These are phyloP conservation scores for Arion vulgaris DNA, from an alignment of 1,140 invertebrate species.

Conservation along the genomic window DNA sequence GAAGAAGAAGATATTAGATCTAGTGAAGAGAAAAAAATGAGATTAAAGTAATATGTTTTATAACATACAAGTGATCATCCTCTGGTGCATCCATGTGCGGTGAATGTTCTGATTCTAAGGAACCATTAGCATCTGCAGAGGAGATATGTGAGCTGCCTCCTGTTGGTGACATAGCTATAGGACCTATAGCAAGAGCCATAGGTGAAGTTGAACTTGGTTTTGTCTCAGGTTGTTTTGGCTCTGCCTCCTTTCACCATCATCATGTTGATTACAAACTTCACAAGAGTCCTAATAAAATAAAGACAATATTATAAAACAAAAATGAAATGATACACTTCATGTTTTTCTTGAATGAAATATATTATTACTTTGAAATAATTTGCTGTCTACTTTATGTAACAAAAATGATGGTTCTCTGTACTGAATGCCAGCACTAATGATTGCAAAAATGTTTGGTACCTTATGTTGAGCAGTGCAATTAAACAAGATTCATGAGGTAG, in stretches of 20 bases:
- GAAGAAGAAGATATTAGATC: too few species aligned
- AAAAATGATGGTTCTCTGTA: too few species aligned
- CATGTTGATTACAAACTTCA: slow-evolving; percentile 70
- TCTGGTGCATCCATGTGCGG: not conserved
- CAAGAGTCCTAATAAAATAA: slow-evolving; percentile 60
- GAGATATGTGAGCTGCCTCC: not conserved
- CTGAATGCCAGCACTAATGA: too few species aligned
- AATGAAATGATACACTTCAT: too few species aligned
- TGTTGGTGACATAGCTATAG: slow-evolving; percentile 40
- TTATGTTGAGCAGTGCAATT: too few species aligned
- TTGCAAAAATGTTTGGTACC: too few species aligned
- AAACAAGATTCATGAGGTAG: too few species aligned
- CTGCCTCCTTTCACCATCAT: slow-evolving; percentile 68
- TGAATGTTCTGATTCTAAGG: not conserved
- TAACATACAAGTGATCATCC: not conserved
- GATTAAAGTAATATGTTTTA: not conserved
- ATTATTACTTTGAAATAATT: too few species aligned
- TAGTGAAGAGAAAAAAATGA: not conserved
- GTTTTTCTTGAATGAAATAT: too few species aligned
- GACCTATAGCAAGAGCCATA: slow-evolving; percentile 54
- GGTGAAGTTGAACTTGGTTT: slow-evolving; percentile 35
- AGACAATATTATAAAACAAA: not conserved
- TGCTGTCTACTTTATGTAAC: too few species aligned
- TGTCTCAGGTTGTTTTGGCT: slow-evolving; percentile 39
- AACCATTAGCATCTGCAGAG: not conserved